Base-by-base conservation (phyloP, 2,888 invertebrate species). In the Flexamia atlantica region DNA sequence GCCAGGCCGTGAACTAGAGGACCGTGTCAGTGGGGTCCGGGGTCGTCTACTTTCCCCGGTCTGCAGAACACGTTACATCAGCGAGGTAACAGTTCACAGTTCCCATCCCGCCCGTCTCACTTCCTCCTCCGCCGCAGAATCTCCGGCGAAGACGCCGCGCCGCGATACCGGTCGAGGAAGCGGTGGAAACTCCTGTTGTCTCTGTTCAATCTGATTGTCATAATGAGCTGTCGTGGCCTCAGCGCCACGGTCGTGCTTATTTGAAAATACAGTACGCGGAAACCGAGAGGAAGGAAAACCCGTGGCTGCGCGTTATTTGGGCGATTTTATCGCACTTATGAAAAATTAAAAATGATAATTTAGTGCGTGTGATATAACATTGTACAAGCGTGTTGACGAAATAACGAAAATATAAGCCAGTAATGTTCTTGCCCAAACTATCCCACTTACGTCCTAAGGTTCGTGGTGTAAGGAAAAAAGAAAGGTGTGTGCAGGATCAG, bases 21-120 rank as follows among this genome's bases (percentile, higher is more conserved):
- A 64, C 64, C 64, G 64, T 64, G 64, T 64, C 64, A 64, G 64
- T 64, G 28, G 64, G 64, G 64, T 64, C 30, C 30, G 28, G 64
- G 64, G 64, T 64, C 30, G 30, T 23, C 64, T 28, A 30, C 64
- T 64, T 64, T 30, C 30, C 57, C 12, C 57, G 23, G 20, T 57
- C 23, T 25, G 64, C 30, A 30, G 64, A 64, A 28, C 64, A 64
- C 17, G 64, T 64, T 64, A 64, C 64, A 28, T 9, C 20, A 20
- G 23, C 30, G 28, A 17, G 9, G 20, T 28, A 64, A 64, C 28
- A 53, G 53, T 23, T 20, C 64, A n/a, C n/a, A n/a, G n/a, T 17
- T 64, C 64, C 64, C 64, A 64, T 64, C 64, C 14, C 64, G 14
- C 64, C 30, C 30, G 28, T 14, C 64, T 64, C 20, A 64, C 64